Evolutionary conservation across 2,113 vertebrate genomes (phyloP).

Genomic region (Echinops telfairi): DNA sequence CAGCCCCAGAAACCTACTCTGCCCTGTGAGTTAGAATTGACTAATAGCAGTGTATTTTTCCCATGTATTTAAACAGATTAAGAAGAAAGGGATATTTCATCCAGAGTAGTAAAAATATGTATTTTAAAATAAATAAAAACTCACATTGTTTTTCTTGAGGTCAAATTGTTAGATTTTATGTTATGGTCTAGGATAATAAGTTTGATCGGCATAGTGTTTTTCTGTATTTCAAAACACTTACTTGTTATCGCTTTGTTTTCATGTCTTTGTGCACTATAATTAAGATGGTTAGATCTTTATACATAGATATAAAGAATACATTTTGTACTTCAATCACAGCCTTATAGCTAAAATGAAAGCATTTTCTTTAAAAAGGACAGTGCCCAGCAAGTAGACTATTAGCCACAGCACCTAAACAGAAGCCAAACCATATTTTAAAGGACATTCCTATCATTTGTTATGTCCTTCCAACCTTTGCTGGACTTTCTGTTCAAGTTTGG

Average conservation of each 20-base stretch:
- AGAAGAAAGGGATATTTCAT: background rate
- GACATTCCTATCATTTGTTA: background rate
- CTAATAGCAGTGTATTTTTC: too few species aligned
- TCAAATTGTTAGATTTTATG: conserved; percentile 40
- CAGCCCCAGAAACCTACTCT: too few species aligned
- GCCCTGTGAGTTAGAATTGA: too few species aligned
- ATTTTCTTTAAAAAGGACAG: background rate
- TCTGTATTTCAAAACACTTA: background rate
- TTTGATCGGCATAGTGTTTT: background rate
- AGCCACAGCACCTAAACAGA: conserved; percentile 3
- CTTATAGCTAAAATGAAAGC: background rate
- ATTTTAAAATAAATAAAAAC: conserved; percentile 1
- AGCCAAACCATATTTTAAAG: background rate
- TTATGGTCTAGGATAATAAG: background rate
- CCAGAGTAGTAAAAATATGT: background rate
- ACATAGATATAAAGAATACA: background rate
- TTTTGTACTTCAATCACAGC: background rate
- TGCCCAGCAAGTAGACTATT: background rate
- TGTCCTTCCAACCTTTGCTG: background rate
- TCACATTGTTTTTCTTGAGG: background rate
- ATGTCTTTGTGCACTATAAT: background rate
- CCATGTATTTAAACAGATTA: background rate
- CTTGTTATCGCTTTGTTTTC: background rate
- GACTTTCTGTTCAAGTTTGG: background rate
- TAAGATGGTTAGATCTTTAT: background rate